Conservation (phyloP, 37 sponge, comb jelly and placozoan species). For the Hormiphora californensis region DNA sequence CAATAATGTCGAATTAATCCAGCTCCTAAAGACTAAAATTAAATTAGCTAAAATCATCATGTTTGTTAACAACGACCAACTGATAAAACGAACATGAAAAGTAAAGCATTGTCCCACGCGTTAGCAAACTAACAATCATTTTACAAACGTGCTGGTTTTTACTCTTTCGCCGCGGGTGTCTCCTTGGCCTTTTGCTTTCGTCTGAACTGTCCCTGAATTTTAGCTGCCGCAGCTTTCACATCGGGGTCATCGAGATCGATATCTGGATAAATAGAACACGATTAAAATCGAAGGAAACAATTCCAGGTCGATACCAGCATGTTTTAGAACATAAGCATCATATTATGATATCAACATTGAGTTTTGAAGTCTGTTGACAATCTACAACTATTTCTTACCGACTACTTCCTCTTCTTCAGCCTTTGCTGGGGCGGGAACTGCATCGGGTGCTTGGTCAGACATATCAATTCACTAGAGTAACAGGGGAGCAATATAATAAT, state of each 20-base stretch:
- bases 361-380: background rate
- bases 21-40: too few relatives aligned
- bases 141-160: too few relatives aligned
- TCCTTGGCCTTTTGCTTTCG: background rate
- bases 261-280: background rate
- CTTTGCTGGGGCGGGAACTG: background rate
- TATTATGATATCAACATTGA: background rate
- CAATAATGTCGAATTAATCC: too few relatives aligned
- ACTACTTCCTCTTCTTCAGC: constrained; percentile 50
- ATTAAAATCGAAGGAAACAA: background rate
- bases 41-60: too few relatives aligned
- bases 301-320: background rate
- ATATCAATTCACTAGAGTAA: too few relatives aligned
- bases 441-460: too few relatives aligned
- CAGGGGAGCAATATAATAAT: too few relatives aligned
- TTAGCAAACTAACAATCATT: too few relatives aligned
- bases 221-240: constrained; percentile 42
- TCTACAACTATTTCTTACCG: background rate
- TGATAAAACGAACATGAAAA: too few relatives aligned
- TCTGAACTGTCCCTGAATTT: constrained; percentile 31
- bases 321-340: background rate
- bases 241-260: constrained; percentile 50
- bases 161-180: background rate
- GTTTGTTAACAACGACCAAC: too few relatives aligned
- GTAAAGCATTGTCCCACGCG: too few relatives aligned